Conservation (phyloP, 2,797 vertebrate species). For the Crax fasciolata region DNA sequence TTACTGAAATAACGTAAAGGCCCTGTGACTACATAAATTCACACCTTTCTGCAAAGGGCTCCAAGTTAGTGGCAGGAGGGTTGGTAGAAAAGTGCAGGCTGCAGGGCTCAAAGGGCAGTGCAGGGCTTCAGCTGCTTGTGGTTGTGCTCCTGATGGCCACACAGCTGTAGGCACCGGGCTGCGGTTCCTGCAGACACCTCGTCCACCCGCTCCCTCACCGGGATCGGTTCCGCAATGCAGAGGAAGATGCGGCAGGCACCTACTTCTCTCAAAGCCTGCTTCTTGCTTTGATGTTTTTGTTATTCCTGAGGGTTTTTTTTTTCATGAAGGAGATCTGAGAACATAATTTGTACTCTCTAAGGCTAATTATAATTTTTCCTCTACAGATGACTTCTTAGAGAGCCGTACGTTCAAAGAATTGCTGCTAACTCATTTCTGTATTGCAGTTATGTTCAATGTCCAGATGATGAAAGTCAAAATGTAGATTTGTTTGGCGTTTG, state of each 20-base stretch:
- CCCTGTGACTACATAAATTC: background rate
- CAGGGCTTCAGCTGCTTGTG: background rate
- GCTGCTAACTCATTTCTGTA: background rate
- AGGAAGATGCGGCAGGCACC: slow-evolving; percentile 48
- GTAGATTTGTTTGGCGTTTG: background rate
- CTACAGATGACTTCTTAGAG: background rate
- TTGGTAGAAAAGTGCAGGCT: background rate
- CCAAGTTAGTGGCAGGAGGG: background rate
- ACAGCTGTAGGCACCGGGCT: background rate
- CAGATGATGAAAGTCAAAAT: background rate
- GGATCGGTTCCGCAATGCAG: slow-evolving; percentile 43
- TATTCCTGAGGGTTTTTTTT: slow-evolving; percentile 4
- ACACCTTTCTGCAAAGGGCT: background rate
- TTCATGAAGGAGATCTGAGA: background rate
- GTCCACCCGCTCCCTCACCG: background rate
- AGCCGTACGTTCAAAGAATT: background rate
- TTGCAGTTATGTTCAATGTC: background rate
- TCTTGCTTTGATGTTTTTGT: slow-evolving; percentile 59
- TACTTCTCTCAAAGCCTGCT: slow-evolving; percentile 18
- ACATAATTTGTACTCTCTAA: background rate
- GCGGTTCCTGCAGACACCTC: background rate
- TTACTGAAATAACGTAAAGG: background rate
- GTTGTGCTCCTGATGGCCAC: background rate
- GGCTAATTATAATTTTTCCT: slow-evolving; percentile 41
- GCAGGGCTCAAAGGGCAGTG: background rate